Evolutionary conservation across 2,113 vertebrate species (phyloP).

Genomic region (Pteronura brasiliensis): DNA sequence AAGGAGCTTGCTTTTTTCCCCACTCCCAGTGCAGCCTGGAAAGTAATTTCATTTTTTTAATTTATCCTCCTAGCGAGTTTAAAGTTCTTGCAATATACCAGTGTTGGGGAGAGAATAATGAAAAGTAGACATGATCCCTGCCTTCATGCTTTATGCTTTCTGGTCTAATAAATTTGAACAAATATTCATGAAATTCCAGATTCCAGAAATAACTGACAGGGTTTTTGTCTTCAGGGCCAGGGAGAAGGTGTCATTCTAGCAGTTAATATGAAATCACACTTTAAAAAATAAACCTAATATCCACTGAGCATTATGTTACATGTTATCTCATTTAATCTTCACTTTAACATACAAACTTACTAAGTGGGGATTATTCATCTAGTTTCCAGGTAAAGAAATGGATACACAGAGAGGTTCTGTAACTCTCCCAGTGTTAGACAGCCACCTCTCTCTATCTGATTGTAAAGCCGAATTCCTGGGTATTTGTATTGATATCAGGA

Average conservation of each 20-base stretch:
- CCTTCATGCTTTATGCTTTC: not conserved
- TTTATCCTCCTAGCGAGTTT: not conserved
- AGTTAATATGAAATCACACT: constrained; percentile 6
- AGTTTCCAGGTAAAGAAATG: constrained; percentile 14
- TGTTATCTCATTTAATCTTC: not conserved
- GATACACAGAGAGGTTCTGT: not conserved
- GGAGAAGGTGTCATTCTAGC: not conserved
- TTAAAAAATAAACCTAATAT: not conserved
- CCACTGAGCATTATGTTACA: not conserved
- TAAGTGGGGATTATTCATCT: not conserved
- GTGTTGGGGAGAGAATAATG: not conserved
- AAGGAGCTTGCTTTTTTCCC: not conserved
- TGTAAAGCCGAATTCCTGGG: not conserved
- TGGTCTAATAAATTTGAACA: not conserved
- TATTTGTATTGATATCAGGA: not conserved
- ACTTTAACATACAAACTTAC: not conserved
- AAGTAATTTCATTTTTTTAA: not conserved
- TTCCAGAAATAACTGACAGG: not conserved
- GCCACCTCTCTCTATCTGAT: not conserved
- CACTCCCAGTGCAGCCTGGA: not conserved
- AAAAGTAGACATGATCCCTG: not conserved
- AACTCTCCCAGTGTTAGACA: not conserved
- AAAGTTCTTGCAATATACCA: not conserved
- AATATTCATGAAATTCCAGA: not conserved
- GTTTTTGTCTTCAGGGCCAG: not conserved